A percentile compares a stretch with the other conserved stretches of the same genome.
These are phyloP conservation scores for Anhinga anhinga DNA, from an alignment of 2,113 vertebrate species.

Conservation along the genomic window DNA sequence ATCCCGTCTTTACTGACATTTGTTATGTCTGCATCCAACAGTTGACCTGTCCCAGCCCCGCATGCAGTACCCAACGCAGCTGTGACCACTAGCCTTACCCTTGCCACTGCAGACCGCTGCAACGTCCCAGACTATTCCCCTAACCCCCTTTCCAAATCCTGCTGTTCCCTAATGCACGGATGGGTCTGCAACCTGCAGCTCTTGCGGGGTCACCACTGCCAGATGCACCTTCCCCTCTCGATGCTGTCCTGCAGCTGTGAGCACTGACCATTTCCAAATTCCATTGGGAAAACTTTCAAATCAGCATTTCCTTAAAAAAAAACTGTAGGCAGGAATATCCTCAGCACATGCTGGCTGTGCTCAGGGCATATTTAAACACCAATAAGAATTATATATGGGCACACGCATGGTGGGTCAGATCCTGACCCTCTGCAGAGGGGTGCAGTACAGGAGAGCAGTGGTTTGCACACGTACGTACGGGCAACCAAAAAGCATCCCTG, in stretches of 20 bases:
- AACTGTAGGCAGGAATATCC: background rate
- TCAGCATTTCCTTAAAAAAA: background rate
- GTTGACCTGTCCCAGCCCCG: background rate
- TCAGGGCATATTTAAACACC: background rate
- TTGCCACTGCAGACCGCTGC: background rate
- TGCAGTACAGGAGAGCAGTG: background rate
- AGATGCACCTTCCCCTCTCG: background rate
- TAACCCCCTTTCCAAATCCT: background rate
- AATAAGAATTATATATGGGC: background rate
- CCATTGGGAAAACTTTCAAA: background rate
- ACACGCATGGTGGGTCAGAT: background rate
- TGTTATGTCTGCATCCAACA: background rate
- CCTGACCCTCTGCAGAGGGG: background rate
- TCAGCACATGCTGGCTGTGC: background rate
- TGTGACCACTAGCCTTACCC: background rate
- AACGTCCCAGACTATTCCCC: background rate
- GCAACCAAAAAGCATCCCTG: background rate
- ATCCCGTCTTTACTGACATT: background rate
- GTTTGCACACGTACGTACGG: background rate
- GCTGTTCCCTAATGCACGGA: background rate
- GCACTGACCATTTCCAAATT: background rate
- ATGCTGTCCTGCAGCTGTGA: background rate
- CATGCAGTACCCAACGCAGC: fast-evolving
- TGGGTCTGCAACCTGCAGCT: fast-evolving
- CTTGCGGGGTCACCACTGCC: background rate